Evolutionary conservation across 1,140 invertebrate genomes (phyloP).

Genomic region (Pissodes strobi): DNA sequence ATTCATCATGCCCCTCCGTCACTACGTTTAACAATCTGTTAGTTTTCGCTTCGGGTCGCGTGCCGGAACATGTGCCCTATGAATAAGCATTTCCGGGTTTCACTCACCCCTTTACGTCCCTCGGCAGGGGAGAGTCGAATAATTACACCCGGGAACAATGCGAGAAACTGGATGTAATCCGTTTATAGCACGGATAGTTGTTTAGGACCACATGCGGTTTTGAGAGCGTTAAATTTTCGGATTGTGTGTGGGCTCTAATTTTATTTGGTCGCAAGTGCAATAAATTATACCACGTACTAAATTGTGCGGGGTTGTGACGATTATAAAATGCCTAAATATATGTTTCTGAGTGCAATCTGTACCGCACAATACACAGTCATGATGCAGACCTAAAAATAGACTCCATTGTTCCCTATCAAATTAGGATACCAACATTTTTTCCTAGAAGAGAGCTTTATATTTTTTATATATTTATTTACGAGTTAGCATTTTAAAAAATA

Average conservation of each 20-base stretch:
- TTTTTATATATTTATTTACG: no score
- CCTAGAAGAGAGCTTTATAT: no score
- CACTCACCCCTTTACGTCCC: conserved; percentile 12
- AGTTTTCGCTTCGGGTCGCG: conserved; percentile 18
- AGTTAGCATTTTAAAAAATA: no score
- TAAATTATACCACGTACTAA: neutral
- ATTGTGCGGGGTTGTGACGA: neutral
- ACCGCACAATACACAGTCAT: no score
- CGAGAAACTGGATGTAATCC: conserved; percentile 34
- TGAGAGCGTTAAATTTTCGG: conserved; percentile 32
- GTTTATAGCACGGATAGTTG: conserved; percentile 30
- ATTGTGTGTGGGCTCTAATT: conserved; percentile 18
- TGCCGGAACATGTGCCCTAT: conserved; percentile 32
- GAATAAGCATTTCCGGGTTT: conserved; percentile 30
- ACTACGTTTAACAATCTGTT: conserved; percentile 15
- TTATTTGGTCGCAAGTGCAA: conserved; percentile 4
- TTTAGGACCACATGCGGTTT: conserved; percentile 32
- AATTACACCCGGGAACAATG: conserved; percentile 30
- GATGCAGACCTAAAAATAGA: no score
- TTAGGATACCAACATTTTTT: no score
- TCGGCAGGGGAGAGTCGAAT: conserved; percentile 11
- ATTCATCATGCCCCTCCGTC: neutral
- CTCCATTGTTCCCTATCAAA: no score
- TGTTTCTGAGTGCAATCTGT: neutral
- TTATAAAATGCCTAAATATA: neutral